Evolutionary conservation across 2,113 vertebrate genomes (phyloP).

Genomic region (Cyphomyrus plagiostoma): DNA sequence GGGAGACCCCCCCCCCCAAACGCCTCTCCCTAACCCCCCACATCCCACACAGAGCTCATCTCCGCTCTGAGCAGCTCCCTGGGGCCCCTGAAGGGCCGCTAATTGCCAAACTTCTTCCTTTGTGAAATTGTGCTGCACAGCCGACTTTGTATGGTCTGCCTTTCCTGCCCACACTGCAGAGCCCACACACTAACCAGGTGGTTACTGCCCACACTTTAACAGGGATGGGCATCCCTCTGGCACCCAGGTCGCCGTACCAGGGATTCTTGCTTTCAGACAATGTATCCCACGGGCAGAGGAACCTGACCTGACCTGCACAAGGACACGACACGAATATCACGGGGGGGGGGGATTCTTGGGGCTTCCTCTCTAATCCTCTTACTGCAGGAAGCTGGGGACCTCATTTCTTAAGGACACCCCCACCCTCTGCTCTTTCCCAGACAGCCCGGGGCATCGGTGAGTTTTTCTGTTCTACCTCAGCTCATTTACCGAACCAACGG

Average conservation of each 20-base stretch:
- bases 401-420: background rate
- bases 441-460: background rate
- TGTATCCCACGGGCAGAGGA: background rate
- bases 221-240: background rate
- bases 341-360: background rate
- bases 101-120: background rate
- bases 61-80: background rate
- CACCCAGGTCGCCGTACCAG: background rate
- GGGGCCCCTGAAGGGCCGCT: background rate
- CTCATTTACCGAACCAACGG: slow-evolving; percentile 16
- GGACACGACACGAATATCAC: background rate
- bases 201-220: background rate
- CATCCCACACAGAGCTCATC: background rate
- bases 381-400: background rate
- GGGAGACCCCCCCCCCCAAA: background rate
- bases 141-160: too few species aligned
- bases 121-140: background rate
- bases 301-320: background rate
- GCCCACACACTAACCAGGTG: background rate
- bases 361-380: slow-evolving; percentile 13
- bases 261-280: background rate
- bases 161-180: background rate
- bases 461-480: slow-evolving; percentile 13
- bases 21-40: background rate
- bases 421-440: background rate